A percentile compares a stretch with the other conserved stretches of the same genome.
These are phyloP conservation scores for Drosophila mayri DNA, from an alignment of 1,140 invertebrate species.

Conservation along the genomic window DNA sequence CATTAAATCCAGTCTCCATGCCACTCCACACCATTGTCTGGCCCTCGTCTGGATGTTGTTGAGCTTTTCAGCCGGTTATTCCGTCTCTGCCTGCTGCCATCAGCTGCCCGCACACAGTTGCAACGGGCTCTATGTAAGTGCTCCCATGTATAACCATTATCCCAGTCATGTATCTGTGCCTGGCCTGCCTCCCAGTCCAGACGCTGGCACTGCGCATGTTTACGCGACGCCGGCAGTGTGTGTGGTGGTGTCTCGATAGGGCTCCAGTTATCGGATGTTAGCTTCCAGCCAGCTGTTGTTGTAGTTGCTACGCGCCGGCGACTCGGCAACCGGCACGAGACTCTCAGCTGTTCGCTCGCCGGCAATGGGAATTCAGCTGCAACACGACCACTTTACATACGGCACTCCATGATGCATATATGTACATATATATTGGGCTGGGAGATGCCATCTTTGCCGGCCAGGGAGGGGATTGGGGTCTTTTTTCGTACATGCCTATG, in stretches of 20 bases:
- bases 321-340: conserved; percentile 57
- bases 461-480: conserved; percentile 20
- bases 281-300: conserved; percentile 73
- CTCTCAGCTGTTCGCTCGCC: conserved; percentile 74
- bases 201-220: conserved; percentile 54
- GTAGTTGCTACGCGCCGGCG: conserved; percentile 67
- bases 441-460: conserved; percentile 30
- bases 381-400: conserved; percentile 72
- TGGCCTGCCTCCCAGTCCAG: conserved; percentile 14
- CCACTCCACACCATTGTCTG: conserved; percentile 35
- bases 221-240: conserved; percentile 47
- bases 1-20: conserved; percentile 22
- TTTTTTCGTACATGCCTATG: conserved; percentile 29
- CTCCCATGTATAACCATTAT: conserved; percentile 17
- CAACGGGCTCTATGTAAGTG: conserved; percentile 36
- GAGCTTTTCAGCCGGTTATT: conserved; percentile 39
- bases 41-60: conserved; percentile 40
- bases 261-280: conserved; percentile 17
- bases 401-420: conserved; percentile 2
- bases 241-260: conserved; percentile 4
- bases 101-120: conserved; percentile 24
- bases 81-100: conserved; percentile 11
- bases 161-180: conserved; percentile 16
- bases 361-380: conserved; percentile 73
- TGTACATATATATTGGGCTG: not conserved